phyloP scores from a whole-genome alignment of 2,113 vertebrate species.

The Mirza zaza region DNA sequence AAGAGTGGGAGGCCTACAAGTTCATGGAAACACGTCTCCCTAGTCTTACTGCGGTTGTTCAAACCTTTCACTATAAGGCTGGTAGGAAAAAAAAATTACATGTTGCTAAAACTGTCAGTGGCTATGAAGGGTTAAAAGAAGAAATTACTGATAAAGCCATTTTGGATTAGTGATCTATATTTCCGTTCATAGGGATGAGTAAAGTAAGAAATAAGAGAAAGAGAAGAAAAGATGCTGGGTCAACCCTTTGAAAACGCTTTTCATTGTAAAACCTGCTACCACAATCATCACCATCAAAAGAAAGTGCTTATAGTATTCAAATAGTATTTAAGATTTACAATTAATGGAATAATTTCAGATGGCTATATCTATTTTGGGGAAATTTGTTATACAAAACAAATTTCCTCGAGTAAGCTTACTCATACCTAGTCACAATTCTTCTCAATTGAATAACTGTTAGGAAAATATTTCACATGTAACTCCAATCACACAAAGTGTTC shows the following conservation, averaged over 20 bases:
- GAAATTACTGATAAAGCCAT: neutral
- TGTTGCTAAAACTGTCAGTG: neutral
- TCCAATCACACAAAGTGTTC: neutral
- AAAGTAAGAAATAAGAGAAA: neutral
- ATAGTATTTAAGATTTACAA: neutral
- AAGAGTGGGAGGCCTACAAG: neutral
- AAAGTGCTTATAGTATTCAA: neutral
- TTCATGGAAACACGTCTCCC: neutral
- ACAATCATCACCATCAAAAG: neutral
- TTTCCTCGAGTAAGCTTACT: neutral
- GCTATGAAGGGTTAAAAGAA: neutral
- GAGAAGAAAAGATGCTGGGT: neutral
- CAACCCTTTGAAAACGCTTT: neutral
- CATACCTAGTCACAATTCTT: neutral
- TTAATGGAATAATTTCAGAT: neutral
- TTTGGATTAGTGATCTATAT: neutral
- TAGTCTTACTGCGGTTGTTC: neutral
- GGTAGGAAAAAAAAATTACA: neutral
- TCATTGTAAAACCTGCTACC: neutral
- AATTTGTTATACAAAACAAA: neutral
- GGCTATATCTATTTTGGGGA: neutral
- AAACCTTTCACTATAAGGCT: neutral
- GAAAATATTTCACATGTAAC: slow-evolving; percentile 23
- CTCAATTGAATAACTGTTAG: neutral
- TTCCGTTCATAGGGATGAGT: neutral